A percentile compares a stretch with the other conserved stretches of the same genome.
These are phyloP conservation scores for Peromyscus maniculatus DNA, from an alignment of 2,113 vertebrate species.

Conservation along the genomic window DNA sequence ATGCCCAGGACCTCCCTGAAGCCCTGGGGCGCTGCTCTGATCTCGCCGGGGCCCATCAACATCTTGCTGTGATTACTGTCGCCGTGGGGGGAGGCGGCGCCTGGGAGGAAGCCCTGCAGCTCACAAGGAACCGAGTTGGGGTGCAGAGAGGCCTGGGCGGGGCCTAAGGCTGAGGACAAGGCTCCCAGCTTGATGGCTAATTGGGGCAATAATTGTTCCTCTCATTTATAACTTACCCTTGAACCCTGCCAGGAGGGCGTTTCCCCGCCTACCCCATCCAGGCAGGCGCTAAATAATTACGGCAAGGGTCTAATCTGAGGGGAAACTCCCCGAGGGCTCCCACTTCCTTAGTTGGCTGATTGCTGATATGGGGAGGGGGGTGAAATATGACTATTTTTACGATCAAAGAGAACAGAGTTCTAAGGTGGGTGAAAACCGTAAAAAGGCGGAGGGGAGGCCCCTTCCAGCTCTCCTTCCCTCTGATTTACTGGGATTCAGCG, in stretches of 20 bases:
- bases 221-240: constrained; percentile 81
- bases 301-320: constrained; percentile 82
- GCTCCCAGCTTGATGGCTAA: constrained; percentile 9
- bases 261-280: background rate
- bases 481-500: constrained; percentile 65
- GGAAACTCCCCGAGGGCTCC: constrained; percentile 82
- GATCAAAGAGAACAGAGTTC: constrained; percentile 88
- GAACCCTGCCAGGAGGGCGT: constrained; percentile 79
- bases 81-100: rapidly evolving
- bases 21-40: background rate
- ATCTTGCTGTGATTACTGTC: constrained; percentile 78
- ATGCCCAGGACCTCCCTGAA: background rate
- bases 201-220: constrained; percentile 69
- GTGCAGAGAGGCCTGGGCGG: background rate
- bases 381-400: constrained; percentile 90
- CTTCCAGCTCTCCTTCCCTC: constrained; percentile 77
- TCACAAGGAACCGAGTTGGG: background rate
- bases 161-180: background rate
- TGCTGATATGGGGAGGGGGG: constrained; percentile 86
- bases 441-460: rapidly evolving
- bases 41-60: background rate
- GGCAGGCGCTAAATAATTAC: constrained; percentile 87
- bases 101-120: background rate
- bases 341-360: constrained; percentile 86
- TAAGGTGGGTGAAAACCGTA: constrained; percentile 77